A percentile compares a stretch with the other conserved stretches of the same genome.
Conservation (phyloP, 2,888 invertebrate genomes). For the Pachymerium ferrugineum region DNA sequence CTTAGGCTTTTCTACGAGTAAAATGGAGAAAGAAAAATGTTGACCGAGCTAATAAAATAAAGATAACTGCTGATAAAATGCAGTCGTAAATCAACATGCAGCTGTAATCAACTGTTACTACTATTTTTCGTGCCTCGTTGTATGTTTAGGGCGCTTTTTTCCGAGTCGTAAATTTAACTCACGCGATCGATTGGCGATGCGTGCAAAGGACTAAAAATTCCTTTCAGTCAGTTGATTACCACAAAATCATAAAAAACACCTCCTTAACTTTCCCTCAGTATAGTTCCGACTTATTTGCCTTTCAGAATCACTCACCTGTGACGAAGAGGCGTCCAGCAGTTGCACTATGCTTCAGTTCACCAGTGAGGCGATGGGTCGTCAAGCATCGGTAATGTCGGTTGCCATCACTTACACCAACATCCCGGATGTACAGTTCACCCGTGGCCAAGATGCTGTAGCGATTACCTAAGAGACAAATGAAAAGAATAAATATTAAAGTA, state of each 20-base stretch:
- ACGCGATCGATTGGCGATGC: neutral
- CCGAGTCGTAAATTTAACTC: neutral
- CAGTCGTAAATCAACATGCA: conserved; percentile 2
- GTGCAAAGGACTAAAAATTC: neutral
- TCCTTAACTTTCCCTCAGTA: neutral
- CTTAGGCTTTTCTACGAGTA: neutral
- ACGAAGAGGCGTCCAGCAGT: conserved; percentile 36
- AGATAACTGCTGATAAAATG: conserved; percentile 18
- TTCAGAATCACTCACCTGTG: conserved; percentile 33
- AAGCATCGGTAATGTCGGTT: conserved; percentile 34
- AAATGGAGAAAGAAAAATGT: neutral
- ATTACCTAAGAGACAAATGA: conserved; percentile 29
- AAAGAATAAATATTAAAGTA: neutral
- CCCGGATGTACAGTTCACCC: conserved; percentile 36
- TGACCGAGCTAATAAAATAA: conserved; percentile 15
- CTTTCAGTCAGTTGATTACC: neutral
- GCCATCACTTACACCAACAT: conserved; percentile 34
- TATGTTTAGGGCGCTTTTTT: conserved; percentile 1
- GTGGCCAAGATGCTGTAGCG: conserved; percentile 34
- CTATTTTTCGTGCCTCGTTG: conserved; percentile 5
- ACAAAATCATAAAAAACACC: neutral
- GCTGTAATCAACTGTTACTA: conserved; percentile 1
- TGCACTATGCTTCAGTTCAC: conserved; percentile 35
- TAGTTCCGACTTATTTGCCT: neutral
- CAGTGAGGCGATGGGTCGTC: conserved; percentile 35